Base-by-base conservation (phyloP, 2,888 invertebrate species). In the Philereme vetulata region DNA sequence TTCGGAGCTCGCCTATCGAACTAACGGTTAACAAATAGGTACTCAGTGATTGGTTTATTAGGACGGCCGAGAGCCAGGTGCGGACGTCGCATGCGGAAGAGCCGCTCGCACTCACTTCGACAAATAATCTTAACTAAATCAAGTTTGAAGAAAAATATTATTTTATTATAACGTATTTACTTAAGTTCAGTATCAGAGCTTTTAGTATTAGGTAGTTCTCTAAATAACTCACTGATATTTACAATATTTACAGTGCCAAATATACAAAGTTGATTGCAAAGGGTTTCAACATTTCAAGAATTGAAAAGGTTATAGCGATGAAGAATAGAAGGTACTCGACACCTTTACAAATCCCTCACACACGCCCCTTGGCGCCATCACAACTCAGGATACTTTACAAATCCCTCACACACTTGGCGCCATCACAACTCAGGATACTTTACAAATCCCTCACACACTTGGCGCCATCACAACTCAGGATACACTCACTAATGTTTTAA, bases 201-300 rank as follows among this genome's bases (percentile, higher is more conserved):
- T 6, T 35, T 6, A 35, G 3, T 35, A 35, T 35, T 35, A 7
- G 7, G 35, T 35, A 35, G 35, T 5, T 35, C 5, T 6, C 7
- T 35, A 35, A 35, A 6, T 35, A 35, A 35, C 35, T 2, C 35
- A 4, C 9, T 9, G 40, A 10, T 72, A 73, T 72, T 66, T 73
- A 74, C 72, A 74, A 62, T 75, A 77, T 77, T 66, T 75, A 77
- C 76, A 77, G 42, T 51, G 32, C 74, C 71, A 72, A 67, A 77
- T 75, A 72, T 75, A 75, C 74, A 75, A 10, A 48, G 35, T 32
- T 21, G 21, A 1, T 21, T 21, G 21, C 21, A 21, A 21, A 21
- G 21, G 21, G 21, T 21, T 21, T 21, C 21, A 21, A 21, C 21
- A 21, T 21, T 21, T 1, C 21, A 21, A 5, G 47, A 48, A 48